Evolutionary conservation across 2,888 invertebrate genomes (phyloP), one percentile per base, ranked within the genome.

Genomic region (Gryllus longicercus): DNA sequence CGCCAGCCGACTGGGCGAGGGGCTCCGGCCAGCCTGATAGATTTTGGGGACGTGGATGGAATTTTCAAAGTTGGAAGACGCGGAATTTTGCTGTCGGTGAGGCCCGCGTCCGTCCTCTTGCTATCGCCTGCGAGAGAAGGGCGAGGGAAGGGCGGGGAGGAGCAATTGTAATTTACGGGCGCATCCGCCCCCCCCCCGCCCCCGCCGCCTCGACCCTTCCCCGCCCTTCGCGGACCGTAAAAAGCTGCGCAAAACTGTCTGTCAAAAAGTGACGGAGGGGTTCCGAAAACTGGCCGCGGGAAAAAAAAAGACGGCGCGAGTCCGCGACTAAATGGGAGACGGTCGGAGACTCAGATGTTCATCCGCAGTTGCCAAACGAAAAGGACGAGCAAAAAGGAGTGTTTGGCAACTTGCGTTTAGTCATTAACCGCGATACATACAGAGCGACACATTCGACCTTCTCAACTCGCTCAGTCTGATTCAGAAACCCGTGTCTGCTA

Each of bases 211-310:
- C 4, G n/a, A 14, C 63, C 63, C 63, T 63, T 63, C n/a, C 63
- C 63, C 63, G 14, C n/a, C 38, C 63, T 14, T 3, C 63, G 63
- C 63, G 63, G 12, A 3, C 16, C 63, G 63, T 63, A 63, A 63
- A 63, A 63, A 63, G n/a, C 16, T 63, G 63, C 63, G 63, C 63
- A 63, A 63, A 63, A 63, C 63, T 63, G 63, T 63, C 63, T n/a
- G 63, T 63, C 63, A 63, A 63, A 63, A 63, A 63, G 63, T 63
- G 63, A 63, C 63, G 63, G 63, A 63, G 63, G 63, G 63, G 63
- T 63, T 63, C 63, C 63, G 63, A n/a, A 63, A 63, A n/a, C 63
- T 14, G 63, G 63, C 14, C 63, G n/a, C 14, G 63, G 63, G 63
- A 16, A n/a, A 63, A 63, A 63, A 63, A 63, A 63, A 63, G 63